Base-by-base conservation (phyloP, 2,797 vertebrate species). In the Notolepis coatsorum region DNA sequence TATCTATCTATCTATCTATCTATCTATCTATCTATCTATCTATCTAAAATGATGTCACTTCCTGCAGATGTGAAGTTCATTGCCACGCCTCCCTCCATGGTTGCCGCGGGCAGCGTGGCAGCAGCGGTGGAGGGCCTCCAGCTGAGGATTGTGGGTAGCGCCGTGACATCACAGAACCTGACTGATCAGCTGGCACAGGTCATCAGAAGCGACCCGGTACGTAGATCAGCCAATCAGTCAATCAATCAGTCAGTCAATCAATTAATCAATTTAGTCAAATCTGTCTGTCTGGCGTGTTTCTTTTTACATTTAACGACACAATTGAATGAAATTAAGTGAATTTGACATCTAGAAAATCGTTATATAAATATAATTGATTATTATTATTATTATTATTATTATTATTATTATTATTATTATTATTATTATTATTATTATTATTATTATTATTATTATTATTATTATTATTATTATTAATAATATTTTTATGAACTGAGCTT, bases 171-270 rank as follows among this genome's bases (percentile, higher is more conserved):
- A 47, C 92, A 93, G 81, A 91, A 90, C 77, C 94, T 97, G 86
- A 96, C 94, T 0, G 89, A 94, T 80, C 95, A 94, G 85, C 92
- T 98, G 79, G 96, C 96, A 65, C 93, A 94, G 81, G 91, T 95
- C 87, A 98, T 97, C 88, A 93, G 91, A 88, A 96, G 95, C 51
- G 96, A 97, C 85, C 93, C 94, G 88, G 96, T 98, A 90, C 90
- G 96, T 93, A 21, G 4, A 38, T 46, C 3, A 4, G 15, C 15
- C 81, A n/a, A 12, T 5, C 25, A 18, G 5, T 20, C 18, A 7
- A 21, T 33, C 48, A 7, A 23, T 13, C 43, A 0, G 1, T 13
- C 12, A 5, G 24, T 15, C 12, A n/a, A 47, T 51, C 38, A 30
- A 13, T 46, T 24, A 12, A 9, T 9, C 7, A 2, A 15, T 4